Percentiles rank a stretch among this genome's conserved stretches.
Evolutionary conservation across 2,797 vertebrate species (phyloP).

Genomic region (Rhynchotus rufescens): DNA sequence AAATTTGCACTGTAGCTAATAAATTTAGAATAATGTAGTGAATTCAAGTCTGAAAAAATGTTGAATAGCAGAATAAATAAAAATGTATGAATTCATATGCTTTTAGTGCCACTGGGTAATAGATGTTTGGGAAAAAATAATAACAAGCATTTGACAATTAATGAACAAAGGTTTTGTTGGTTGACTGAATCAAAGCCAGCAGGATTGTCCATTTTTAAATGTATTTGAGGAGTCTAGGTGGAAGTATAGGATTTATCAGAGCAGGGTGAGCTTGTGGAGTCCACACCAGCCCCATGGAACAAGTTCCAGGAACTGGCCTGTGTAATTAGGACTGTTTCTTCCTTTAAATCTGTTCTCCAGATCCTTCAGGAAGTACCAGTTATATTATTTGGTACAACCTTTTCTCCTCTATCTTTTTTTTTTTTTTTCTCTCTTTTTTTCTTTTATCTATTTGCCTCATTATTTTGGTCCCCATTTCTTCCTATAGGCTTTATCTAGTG

Average conservation of each 20-base stretch:
- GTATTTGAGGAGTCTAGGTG: constrained; percentile 30
- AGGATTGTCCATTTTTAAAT: constrained; percentile 21
- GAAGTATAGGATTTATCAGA: constrained; percentile 14
- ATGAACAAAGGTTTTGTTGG: constrained; percentile 25
- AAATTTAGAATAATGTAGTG: background rate
- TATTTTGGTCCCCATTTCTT: background rate
- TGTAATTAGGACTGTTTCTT: background rate
- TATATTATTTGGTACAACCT: background rate
- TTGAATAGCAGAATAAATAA: background rate
- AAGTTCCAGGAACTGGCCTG: background rate
- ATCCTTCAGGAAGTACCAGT: background rate
- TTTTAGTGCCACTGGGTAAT: background rate
- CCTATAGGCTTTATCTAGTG: background rate
- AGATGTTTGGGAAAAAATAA: background rate
- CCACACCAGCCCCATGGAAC: background rate
- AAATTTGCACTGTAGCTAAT: background rate
- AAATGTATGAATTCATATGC: background rate
- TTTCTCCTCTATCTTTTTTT: background rate
- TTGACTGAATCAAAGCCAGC: constrained; percentile 31
- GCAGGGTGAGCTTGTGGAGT: constrained; percentile 24
- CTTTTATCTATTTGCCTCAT: no score
- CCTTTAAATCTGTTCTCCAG: background rate
- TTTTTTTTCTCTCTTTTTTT: no score
- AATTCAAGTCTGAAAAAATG: background rate
- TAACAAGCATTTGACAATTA: background rate